Percentiles rank a stretch among this genome's conserved stretches.
phyloP scores from a whole-genome alignment of 2,888 invertebrate species.

The Hofmannophila pseudospretella region DNA sequence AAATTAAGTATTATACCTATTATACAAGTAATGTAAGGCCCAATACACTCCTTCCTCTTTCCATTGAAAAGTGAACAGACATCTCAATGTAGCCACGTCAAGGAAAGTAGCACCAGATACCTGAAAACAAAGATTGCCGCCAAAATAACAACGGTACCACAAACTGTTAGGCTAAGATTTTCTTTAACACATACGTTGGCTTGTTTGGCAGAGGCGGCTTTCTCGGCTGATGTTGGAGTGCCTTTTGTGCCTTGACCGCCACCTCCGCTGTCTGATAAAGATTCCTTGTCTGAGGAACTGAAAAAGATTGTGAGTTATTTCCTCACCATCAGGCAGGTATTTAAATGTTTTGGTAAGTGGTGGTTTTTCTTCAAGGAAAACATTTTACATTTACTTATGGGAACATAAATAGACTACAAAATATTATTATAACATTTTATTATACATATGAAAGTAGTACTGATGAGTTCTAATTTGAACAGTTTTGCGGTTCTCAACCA shows the following conservation, averaged over 20 bases:
- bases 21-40: slow-evolving; percentile 95
- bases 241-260: slow-evolving; percentile 47
- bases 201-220: slow-evolving; percentile 25
- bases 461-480: no score
- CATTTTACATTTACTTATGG: no score
- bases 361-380: no score
- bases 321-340: no score
- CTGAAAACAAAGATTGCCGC: slow-evolving; percentile 50
- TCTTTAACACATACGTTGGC: background rate
- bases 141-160: background rate
- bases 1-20: slow-evolving; percentile 77
- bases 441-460: no score
- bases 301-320: no score
- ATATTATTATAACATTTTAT: no score
- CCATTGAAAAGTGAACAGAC: slow-evolving; percentile 98
- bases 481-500: no score
- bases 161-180: background rate
- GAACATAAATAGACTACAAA: no score
- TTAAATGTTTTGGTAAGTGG: no score
- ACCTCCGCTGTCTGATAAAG: slow-evolving; percentile 79
- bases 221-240: slow-evolving; percentile 54
- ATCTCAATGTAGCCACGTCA: slow-evolving; percentile 96
- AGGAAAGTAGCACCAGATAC: slow-evolving; percentile 94
- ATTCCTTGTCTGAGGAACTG: slow-evolving; percentile 86
- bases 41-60: slow-evolving; percentile 98